Evolutionary conservation across 2,888 invertebrate genomes (phyloP), one percentile per base, ranked within the genome.

Genomic region (Noctua janthe): DNA sequence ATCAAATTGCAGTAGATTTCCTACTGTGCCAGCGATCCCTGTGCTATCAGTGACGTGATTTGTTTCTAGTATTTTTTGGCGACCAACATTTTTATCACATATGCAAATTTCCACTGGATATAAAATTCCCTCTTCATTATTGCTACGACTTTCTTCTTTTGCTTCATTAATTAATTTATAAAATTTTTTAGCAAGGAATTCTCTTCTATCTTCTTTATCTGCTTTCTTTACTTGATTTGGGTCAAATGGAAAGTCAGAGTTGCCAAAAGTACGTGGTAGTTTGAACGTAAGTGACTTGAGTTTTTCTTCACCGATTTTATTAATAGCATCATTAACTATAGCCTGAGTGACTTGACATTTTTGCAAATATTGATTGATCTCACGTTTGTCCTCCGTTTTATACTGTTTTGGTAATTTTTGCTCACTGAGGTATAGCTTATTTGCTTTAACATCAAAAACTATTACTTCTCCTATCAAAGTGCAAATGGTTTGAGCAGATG

Each of bases 11-110:
- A 93, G 77, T 1, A 92, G 81, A 81, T 92, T 93, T 7, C 93
- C 93, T 1, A 93, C 89, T n/a, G 92, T 88, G n/a, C 93, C 89
- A 8, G 91, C 92, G 10, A 93, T 91, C 11, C 92, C 91, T 59
- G 89, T 89, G 71, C 15, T 39, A 74, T 90, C 90, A 17, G 88
- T 88, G 20, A 92, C 67, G 56, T 91, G 89, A 35, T 88, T 87
- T 71, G 82, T 75, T 69, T 91, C 84, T 54, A 92, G 75, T 74
- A 82, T 76, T 88, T 90, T 89, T 20, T 84, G 76, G 1, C 88
- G 74, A 47, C 91, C 90, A 39, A 92, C 86, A 56, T 89, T 87
- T 64, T 88, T 74, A 56, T 86, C 76, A 56, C 77, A 87, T 70
- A 92, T 87, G 51, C 88, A 83, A 43, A 92, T 87, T 78, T 73